Conservation (phyloP, 2,888 invertebrate genomes). For the Hydrotaea cyrtoneurina region DNA sequence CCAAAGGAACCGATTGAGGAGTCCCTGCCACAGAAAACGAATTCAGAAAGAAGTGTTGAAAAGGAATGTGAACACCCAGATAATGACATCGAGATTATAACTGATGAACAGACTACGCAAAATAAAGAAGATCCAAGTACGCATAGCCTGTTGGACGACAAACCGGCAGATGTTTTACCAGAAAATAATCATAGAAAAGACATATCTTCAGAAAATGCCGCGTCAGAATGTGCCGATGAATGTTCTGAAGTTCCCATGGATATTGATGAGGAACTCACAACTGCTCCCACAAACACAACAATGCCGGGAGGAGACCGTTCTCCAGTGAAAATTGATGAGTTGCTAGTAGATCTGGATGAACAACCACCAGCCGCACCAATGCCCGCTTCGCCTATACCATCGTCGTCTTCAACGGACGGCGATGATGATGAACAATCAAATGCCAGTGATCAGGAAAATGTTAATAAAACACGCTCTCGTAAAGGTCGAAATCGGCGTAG, state of each 20-base stretch:
- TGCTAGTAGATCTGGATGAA: slow-evolving; percentile 74
- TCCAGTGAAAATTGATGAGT: slow-evolving; percentile 55
- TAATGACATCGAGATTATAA: neutral
- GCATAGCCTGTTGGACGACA: neutral
- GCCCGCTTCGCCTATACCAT: slow-evolving; percentile 75
- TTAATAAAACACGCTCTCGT: slow-evolving; percentile 65
- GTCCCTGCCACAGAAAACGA: neutral
- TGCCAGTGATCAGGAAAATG: slow-evolving; percentile 69
- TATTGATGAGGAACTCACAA: slow-evolving; percentile 77
- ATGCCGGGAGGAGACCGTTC: slow-evolving; percentile 69
- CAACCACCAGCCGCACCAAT: slow-evolving; percentile 77
- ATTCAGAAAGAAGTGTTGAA: neutral
- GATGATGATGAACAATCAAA: slow-evolving; percentile 72
- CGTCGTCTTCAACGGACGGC: slow-evolving; percentile 59
- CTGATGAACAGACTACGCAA: neutral
- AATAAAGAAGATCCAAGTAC: neutral
- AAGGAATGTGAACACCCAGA: neutral
- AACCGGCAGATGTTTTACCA: neutral
- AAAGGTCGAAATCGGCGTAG: slow-evolving; percentile 63
- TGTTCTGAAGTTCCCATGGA: slow-evolving; percentile 77
- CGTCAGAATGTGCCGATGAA: slow-evolving; percentile 58
- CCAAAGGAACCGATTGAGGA: neutral
- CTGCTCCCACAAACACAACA: slow-evolving; percentile 74
- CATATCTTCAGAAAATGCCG: neutral
- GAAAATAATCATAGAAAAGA: neutral